Evolutionary conservation across 2,113 vertebrate genomes (phyloP).

Genomic region (Stegastes partitus): DNA sequence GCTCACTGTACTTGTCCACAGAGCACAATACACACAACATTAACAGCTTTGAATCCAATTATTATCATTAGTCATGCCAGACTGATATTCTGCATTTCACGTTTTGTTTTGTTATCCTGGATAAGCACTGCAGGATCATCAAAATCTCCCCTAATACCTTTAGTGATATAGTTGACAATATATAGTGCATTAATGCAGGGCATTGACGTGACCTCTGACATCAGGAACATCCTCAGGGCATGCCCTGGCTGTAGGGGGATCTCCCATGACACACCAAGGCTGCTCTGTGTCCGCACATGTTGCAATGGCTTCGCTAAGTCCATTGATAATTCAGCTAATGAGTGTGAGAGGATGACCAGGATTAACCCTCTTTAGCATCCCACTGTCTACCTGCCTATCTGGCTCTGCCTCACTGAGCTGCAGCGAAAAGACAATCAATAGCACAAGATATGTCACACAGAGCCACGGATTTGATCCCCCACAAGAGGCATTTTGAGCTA

Average conservation of each 20-base stretch:
- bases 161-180: constrained; percentile 89
- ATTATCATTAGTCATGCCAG: neutral
- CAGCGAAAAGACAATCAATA: constrained; percentile 69
- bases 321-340: constrained; percentile 89
- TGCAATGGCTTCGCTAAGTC: constrained; percentile 81
- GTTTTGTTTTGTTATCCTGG: neutral
- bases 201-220: constrained; percentile 93
- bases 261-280: constrained; percentile 86
- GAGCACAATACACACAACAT: too few species aligned
- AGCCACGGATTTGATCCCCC: constrained; percentile 15
- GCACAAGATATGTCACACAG: constrained; percentile 24
- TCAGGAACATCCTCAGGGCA: constrained; percentile 89
- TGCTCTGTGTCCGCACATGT: constrained; percentile 87
- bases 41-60: neutral
- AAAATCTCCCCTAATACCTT: constrained; percentile 67
- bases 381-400: constrained; percentile 61
- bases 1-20: neutral
- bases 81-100: neutral
- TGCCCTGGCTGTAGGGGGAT: constrained; percentile 83
- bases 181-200: constrained; percentile 91
- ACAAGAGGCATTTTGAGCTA: constrained; percentile 11
- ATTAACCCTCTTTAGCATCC: constrained; percentile 89
- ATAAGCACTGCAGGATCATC: neutral
- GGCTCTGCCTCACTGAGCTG: constrained; percentile 52
- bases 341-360: constrained; percentile 81